phyloP scores from a whole-genome alignment of 2,888 invertebrate species.

The Hedychridium roseum region DNA sequence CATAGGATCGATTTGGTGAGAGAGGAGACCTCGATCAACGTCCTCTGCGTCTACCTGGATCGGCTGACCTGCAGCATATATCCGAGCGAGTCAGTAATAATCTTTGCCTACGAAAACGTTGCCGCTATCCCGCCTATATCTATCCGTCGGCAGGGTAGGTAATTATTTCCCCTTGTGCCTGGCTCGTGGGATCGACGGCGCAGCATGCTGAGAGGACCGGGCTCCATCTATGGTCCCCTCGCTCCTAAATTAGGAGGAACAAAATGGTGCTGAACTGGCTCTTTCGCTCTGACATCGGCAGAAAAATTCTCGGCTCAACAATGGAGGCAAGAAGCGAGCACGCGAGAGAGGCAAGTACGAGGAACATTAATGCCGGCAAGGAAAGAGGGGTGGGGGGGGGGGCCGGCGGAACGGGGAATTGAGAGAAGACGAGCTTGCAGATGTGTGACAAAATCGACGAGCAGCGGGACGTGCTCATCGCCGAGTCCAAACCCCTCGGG shows the following conservation, averaged over 20 bases:
- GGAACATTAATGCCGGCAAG: too few species aligned
- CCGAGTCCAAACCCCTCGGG: too few species aligned
- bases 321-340: too few species aligned
- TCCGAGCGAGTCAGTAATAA: constrained; percentile 39
- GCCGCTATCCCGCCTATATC: constrained; percentile 33
- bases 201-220: constrained; percentile 50
- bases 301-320: constrained; percentile 4
- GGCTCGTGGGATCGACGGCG: constrained; percentile 41
- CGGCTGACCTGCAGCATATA: constrained; percentile 14
- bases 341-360: too few species aligned
- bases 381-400: too few species aligned
- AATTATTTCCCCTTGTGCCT: constrained; percentile 58
- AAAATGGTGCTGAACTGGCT: constrained; percentile 34
- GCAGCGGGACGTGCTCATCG: too few species aligned
- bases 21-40: constrained; percentile 15
- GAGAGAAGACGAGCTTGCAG: too few species aligned
- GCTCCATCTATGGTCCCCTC: constrained; percentile 31
- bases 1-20: too few species aligned
- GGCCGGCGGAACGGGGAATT: too few species aligned
- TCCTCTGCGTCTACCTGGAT: constrained; percentile 16
- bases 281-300: not conserved
- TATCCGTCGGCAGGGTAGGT: constrained; percentile 48
- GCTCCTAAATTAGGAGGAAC: constrained; percentile 42
- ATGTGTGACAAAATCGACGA: too few species aligned
- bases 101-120: constrained; percentile 40